Evolutionary conservation across 2,797 vertebrate species (phyloP).

Genomic region (Aplochiton taeniatus): DNA sequence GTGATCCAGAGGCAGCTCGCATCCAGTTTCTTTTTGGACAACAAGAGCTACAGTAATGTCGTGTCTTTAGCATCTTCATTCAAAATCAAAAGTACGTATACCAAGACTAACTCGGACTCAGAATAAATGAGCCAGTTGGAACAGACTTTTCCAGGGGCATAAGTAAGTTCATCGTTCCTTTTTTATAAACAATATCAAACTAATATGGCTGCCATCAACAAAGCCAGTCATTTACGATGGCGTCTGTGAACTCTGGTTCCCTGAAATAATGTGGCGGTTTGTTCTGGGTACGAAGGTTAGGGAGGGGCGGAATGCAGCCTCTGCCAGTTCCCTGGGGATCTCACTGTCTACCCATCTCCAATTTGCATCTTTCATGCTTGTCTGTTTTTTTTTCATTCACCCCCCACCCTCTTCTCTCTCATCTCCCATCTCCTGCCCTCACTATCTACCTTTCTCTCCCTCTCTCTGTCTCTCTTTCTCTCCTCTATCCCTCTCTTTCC

Average conservation of each 20-base stretch:
- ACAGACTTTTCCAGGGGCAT: background rate
- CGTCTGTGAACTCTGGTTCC: constrained; percentile 39
- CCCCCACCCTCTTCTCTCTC: constrained; percentile 7
- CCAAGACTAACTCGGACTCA: background rate
- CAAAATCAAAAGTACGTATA: background rate
- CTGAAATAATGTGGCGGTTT: constrained; percentile 14
- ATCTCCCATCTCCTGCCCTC: constrained; percentile 16
- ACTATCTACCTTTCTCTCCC: constrained; percentile 1
- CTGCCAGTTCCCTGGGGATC: constrained; percentile 20
- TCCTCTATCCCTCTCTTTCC: background rate
- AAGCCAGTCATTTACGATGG: constrained; percentile 37
- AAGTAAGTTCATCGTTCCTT: constrained; percentile 1
- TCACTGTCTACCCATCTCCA: constrained; percentile 24
- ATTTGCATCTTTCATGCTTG: background rate
- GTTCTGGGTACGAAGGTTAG: constrained; percentile 13
- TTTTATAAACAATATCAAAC: constrained; percentile 21
- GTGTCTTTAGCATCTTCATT: too few species aligned
- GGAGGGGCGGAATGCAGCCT: constrained; percentile 16
- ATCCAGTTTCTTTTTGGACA: too few species aligned
- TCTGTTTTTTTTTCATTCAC: constrained; percentile 3
- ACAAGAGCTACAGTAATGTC: too few species aligned
- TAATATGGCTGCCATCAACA: constrained; percentile 26
- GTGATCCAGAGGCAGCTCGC: too few species aligned
- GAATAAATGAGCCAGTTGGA: too few species aligned
- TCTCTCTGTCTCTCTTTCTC: background rate